Evolutionary conservation across 2,113 vertebrate genomes (phyloP).

Genomic region (Austrofundulus limnaeus): DNA sequence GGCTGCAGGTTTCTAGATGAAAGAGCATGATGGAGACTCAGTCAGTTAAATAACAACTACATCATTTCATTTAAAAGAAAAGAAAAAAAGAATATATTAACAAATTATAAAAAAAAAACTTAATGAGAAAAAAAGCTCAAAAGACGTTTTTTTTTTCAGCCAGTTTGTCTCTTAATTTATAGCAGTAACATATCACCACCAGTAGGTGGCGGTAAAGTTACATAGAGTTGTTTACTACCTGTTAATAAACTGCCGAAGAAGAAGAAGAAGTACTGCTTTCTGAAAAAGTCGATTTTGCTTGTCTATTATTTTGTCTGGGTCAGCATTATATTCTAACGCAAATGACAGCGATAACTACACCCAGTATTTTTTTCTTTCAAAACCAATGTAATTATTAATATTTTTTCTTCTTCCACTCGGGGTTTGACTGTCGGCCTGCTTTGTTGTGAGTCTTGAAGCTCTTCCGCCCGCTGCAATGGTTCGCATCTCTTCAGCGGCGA

Average conservation of each 20-base stretch:
- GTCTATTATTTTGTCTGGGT: neutral
- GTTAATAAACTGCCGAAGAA: neutral
- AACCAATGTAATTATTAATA: neutral
- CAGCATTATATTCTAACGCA: too few relatives aligned
- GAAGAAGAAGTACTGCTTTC: neutral
- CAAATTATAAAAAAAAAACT: too few relatives aligned
- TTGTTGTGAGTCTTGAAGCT: neutral
- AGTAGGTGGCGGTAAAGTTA: neutral
- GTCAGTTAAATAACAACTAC: constrained; percentile 13
- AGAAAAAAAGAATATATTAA: too few relatives aligned
- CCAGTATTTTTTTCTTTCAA: neutral
- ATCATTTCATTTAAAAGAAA: neutral
- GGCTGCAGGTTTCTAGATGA: constrained; percentile 16
- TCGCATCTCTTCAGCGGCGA: neutral
- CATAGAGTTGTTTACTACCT: neutral
- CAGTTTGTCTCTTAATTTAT: too few relatives aligned
- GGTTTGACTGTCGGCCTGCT: neutral
- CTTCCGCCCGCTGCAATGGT: neutral
- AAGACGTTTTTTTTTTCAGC: too few relatives aligned
- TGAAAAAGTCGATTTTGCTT: neutral
- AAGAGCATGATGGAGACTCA: neutral
- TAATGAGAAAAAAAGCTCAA: too few relatives aligned
- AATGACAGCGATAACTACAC: neutral
- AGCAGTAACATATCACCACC: neutral
- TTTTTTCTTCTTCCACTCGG: neutral